These are phyloP conservation scores for Corythornis cristatus DNA, from an alignment of 2,113 vertebrate genomes.

Conservation along the genomic window DNA sequence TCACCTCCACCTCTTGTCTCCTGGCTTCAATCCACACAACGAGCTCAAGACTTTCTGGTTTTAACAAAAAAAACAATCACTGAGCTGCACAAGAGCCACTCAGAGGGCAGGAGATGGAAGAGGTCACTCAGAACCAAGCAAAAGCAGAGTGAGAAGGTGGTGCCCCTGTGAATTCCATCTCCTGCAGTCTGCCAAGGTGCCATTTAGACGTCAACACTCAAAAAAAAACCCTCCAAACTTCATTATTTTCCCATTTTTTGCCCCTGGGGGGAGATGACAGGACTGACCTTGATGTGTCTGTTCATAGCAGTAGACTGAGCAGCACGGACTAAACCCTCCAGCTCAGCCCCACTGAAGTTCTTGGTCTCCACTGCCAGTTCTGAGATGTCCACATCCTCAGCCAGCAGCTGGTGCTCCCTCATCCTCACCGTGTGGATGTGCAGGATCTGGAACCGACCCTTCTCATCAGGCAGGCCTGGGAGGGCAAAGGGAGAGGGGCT, in stretches of 20 bases:
- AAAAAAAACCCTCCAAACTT: background rate
- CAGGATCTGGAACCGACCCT: conserved; percentile 91
- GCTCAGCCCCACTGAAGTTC: conserved; percentile 95
- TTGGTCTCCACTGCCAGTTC: conserved; percentile 93
- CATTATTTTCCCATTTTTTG: background rate
- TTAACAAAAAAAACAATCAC: background rate
- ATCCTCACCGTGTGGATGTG: conserved; percentile 93
- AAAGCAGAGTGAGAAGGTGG: background rate
- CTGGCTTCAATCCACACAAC: background rate
- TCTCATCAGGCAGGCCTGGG: conserved; percentile 91
- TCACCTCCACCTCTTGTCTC: background rate
- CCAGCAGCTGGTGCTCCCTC: conserved; percentile 86
- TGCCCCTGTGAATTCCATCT: background rate
- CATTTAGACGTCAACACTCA: background rate
- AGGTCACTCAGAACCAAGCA: background rate
- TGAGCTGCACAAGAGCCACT: background rate
- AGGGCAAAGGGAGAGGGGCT: background rate
- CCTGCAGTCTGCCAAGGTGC: background rate
- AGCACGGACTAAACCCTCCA: conserved; percentile 93
- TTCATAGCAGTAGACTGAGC: conserved; percentile 98
- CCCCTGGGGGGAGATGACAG: background rate
- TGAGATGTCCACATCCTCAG: conserved; percentile 83
- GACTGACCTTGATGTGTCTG: conserved; percentile 94
- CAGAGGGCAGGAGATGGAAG: background rate
- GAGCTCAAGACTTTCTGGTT: background rate